Percentiles rank a stretch among this genome's conserved stretches.
Conservation (phyloP, 2,113 vertebrate genomes). For the Podilymbus podiceps region DNA sequence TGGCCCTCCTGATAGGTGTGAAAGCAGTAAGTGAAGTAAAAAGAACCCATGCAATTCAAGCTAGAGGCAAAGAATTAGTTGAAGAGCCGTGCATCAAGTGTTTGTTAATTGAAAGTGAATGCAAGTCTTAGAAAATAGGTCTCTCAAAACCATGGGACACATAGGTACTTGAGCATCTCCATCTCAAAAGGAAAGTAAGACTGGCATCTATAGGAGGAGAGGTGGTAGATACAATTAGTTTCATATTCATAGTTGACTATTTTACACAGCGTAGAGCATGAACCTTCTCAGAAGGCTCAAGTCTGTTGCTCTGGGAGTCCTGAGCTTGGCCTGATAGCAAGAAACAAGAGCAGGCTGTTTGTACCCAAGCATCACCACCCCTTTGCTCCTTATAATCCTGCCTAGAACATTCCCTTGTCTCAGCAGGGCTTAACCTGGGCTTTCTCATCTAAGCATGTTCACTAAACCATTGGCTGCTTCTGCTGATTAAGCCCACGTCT, state of each 20-base stretch:
- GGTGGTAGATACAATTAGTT: neutral
- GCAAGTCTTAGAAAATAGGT: neutral
- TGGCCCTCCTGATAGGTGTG: neutral
- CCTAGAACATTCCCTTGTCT: neutral
- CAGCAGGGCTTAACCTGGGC: conserved; percentile 5
- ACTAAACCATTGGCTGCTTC: neutral
- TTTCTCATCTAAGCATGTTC: neutral
- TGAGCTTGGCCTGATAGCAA: neutral
- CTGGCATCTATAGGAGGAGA: neutral
- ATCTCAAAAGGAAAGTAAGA: neutral
- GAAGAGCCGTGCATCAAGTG: neutral
- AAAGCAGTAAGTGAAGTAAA: neutral
- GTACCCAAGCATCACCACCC: neutral
- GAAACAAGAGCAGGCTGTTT: neutral
- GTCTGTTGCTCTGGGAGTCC: neutral
- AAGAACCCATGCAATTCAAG: neutral
- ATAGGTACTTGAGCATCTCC: neutral
- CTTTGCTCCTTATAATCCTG: neutral
- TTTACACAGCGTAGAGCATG: neutral
- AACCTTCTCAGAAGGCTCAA: neutral
- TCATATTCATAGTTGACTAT: neutral
- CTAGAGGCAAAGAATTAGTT: neutral
- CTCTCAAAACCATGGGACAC: neutral
- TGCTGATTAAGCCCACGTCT: neutral
- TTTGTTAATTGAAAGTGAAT: conserved; percentile 5